Base-by-base conservation (phyloP, 2,888 invertebrate genomes). In the Antitype chi region DNA sequence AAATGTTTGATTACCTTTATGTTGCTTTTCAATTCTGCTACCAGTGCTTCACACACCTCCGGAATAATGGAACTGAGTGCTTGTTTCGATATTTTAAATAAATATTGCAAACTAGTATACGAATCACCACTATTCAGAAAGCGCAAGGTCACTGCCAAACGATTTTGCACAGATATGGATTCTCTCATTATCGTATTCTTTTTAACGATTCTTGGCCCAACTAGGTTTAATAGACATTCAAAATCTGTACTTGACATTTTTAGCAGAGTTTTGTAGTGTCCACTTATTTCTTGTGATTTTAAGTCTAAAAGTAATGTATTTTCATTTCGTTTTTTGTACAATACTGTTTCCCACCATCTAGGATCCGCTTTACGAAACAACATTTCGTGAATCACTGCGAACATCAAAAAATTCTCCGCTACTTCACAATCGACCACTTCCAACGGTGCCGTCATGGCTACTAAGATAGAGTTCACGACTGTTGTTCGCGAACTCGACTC, bases 401-500 rank as follows among this genome's bases (percentile, higher is more conserved):
- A 75, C 64, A 75, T 25, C 71, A 75, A 75, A 75, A 69, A 75
- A 71, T n/a, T 63, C 25, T 71, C 70, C 63, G 71, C 75, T 75
- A 75, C 63, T 75, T 74, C 68, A 68, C 68, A 74, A 74, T 74
- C 74, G 74, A 74, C 74, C 68, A 68, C 68, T 74, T 74, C 68
- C 62, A 62, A 69, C 74, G 74, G 74, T 68, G 74, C 74, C 74
- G 68, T 53, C 60, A 68, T 74, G 68, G 74, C 74, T 74, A 74
- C 43, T 74, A 74, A 69, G 74, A 74, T 74, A 74, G 74, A 68
- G 74, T 68, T 68, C 68, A 68, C 70, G 76, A 71, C 76, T 70
- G 76, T 76, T 76, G 76, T 71, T 32, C 76, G 76, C 72, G 76
- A 76, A 72, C 72, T 64, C 71, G 70, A 76, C 38, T 76, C 76